Base-by-base conservation (phyloP, 2,888 invertebrate genomes). In the Hemistola chrysoprasaria region DNA sequence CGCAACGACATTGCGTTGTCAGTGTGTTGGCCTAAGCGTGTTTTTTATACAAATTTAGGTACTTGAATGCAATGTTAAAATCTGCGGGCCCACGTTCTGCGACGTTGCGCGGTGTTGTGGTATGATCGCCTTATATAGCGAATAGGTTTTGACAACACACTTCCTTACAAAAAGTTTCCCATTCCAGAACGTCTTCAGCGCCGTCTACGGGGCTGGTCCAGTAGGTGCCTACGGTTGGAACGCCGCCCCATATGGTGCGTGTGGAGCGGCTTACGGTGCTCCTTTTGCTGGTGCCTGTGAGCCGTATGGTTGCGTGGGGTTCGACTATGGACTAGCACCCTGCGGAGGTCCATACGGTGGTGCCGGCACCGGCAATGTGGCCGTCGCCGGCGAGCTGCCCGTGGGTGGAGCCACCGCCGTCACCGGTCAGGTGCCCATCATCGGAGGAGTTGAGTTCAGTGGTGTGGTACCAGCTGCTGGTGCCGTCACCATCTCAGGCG, bases 401-500 rank as follows among this genome's bases (percentile, higher is more conserved):
- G 47, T 46, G 23, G 40, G 33, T 6, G 46, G 40, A 1, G 20
- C 38, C 31, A 41, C 43, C 5, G 38, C 30, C 11, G 40, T 47
- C 27, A 30, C 42, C 6, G 47, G 47, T 8, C 46, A 43, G 32
- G 45, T 50, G 29, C 48, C 53, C 27, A 49, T 47, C 37, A 39
- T 48, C 24, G 50, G 53, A n/a, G 40, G 44, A 8, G 49, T 52
- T 1, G 42, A 41, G 40, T 48, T 37, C 30, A 40, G 22, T n/a
- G 43, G 48, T n/a, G 21, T 25, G 9, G 42, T 48, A 3, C 22
- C 24, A 6, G 52, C 52, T 6, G 39, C 30, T 10, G 48, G 50
- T 8, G 8, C 33, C 6, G 46, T 52, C 23, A 40, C 50, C 37
- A 54, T 52, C 23, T 29, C 48, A 7, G 54, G 54, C 1, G 22